These are phyloP conservation scores for Nixonia krombeini DNA, from an alignment of 1,140 invertebrate genomes.

Conservation along the genomic window DNA sequence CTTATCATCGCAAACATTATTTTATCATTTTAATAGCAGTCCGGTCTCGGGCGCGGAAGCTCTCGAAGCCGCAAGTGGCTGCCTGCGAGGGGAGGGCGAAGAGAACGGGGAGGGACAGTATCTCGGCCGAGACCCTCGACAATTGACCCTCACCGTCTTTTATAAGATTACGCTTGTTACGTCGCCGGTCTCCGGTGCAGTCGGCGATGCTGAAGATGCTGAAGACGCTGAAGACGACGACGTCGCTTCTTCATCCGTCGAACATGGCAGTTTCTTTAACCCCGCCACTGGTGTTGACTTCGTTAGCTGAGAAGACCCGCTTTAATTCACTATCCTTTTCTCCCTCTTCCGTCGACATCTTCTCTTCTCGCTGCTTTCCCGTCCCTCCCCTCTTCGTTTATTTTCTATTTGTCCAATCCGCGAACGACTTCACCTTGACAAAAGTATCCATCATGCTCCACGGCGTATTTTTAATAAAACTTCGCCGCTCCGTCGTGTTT, in stretches of 20 bases:
- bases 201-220: too few species aligned
- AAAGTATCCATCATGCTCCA: conserved; percentile 54
- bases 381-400: conserved; percentile 1
- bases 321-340: conserved; percentile 60
- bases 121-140: conserved; percentile 28
- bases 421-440: conserved; percentile 21
- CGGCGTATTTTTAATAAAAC: conserved; percentile 62
- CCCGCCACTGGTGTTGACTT: conserved; percentile 59
- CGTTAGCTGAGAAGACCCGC: conserved; percentile 62
- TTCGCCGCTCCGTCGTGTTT: conserved; percentile 33
- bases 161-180: conserved; percentile 69
- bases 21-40: conserved; percentile 68
- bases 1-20: conserved; percentile 69
- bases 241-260: conserved; percentile 24
- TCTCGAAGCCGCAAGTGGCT: conserved; percentile 43
- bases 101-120: not conserved
- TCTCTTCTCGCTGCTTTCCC: conserved; percentile 20
- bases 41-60: conserved; percentile 25
- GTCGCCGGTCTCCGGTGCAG: conserved; percentile 55
- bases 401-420: conserved; percentile 13
- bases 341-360: conserved; percentile 18
- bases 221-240: conserved; percentile 10
- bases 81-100: too few species aligned
- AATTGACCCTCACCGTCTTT: conserved; percentile 63
- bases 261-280: conserved; percentile 5